Evolutionary conservation across 2,888 invertebrate species (phyloP).

Genomic region (Escarpia spicata): DNA sequence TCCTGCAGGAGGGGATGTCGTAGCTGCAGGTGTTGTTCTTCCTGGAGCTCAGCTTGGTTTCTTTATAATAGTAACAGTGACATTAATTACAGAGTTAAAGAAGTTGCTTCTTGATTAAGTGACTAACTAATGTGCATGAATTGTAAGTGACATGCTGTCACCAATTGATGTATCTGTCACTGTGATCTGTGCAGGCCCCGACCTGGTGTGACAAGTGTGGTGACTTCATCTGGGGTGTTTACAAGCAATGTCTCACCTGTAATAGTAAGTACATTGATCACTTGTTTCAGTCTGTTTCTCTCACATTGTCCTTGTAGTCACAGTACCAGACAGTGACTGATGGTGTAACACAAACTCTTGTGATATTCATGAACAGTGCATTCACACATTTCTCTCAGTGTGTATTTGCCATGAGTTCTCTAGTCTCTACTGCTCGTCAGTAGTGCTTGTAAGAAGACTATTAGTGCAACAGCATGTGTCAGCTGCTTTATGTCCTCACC

Average conservation of each 20-base stretch:
- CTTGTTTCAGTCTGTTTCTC: neutral
- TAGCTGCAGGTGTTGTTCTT: no score
- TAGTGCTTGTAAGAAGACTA: neutral
- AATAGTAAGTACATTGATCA: constrained; percentile 59
- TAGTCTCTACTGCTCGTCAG: neutral
- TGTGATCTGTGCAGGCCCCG: constrained; percentile 50
- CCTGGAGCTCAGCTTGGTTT: no score
- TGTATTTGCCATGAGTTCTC: neutral
- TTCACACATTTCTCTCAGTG: no score
- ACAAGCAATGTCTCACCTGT: constrained; percentile 66
- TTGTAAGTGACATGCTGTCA: neutral
- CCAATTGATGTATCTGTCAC: neutral
- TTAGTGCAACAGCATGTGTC: neutral
- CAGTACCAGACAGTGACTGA: neutral
- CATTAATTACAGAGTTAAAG: no score
- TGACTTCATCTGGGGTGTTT: constrained; percentile 68
- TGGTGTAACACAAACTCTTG: neutral
- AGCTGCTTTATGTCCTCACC: neutral
- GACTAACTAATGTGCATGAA: neutral
- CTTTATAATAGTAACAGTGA: no score
- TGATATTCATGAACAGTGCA: neutral
- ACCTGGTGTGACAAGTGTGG: constrained; percentile 70
- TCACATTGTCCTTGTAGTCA: neutral
- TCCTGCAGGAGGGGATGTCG: no score
- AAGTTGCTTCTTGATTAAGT: no score